Conservation (phyloP, 92 coral and sea anemone genomes). For the Palythoa grandis region DNA sequence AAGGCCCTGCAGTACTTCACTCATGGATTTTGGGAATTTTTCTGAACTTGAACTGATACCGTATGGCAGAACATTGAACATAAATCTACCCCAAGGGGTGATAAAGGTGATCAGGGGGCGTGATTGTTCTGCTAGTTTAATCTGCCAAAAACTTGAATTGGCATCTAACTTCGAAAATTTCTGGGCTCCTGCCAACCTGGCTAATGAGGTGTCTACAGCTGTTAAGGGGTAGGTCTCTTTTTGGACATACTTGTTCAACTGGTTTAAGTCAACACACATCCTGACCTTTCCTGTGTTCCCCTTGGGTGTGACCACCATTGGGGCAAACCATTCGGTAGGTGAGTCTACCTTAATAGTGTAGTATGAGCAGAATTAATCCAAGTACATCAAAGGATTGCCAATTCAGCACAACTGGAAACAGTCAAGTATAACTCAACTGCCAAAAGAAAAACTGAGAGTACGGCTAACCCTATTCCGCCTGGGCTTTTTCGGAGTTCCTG, state of each 20-base stretch:
- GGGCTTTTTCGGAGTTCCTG: too few relatives aligned
- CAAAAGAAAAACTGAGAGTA: too few relatives aligned
- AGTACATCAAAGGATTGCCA: too few relatives aligned
- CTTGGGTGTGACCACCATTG: not conserved
- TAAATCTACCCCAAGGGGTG: slow-evolving; percentile 1
- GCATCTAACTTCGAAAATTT: too few relatives aligned
- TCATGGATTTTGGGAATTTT: not conserved
- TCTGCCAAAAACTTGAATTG: too few relatives aligned
- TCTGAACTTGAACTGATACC: too few relatives aligned
- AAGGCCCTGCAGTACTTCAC: too few relatives aligned
- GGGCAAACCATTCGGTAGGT: not conserved
- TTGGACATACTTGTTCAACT: slow-evolving; percentile 20
- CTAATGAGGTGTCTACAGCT: slow-evolving; percentile 14
- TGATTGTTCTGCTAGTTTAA: not conserved
- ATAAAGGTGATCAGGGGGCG: slow-evolving; percentile 12
- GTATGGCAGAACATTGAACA: slow-evolving; percentile 20
- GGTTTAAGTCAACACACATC: slow-evolving; percentile 21
- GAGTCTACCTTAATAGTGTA: not conserved
- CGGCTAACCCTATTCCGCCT: too few relatives aligned
- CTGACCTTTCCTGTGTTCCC: slow-evolving; percentile 2
- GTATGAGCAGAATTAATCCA: not conserved
- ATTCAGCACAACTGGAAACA: too few relatives aligned
- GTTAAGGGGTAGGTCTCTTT: slow-evolving; percentile 10
- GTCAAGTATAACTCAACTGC: too few relatives aligned
- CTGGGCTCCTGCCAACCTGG: slow-evolving; percentile 17